These are phyloP conservation scores for Drosophila anomelani DNA, from an alignment of 2,888 invertebrate genomes.

Conservation along the genomic window DNA sequence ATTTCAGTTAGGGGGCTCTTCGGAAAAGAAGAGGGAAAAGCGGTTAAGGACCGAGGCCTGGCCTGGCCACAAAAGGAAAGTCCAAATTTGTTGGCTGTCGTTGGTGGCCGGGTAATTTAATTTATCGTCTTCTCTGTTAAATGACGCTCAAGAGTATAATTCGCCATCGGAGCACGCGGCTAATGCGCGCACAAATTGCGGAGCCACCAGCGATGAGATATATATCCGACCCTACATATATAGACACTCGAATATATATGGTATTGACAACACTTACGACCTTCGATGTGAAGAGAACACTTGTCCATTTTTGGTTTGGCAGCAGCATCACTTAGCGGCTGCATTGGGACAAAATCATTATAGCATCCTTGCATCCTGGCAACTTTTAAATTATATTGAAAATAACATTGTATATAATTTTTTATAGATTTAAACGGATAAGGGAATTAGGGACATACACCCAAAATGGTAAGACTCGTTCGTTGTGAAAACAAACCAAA, in stretches of 20 bases:
- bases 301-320: slow-evolving; percentile 6
- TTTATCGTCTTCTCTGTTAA: slow-evolving; percentile 78
- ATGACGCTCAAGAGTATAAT: slow-evolving; percentile 81
- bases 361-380: no score
- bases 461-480: not conserved
- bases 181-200: slow-evolving; percentile 79
- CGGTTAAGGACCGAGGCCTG: slow-evolving; percentile 37
- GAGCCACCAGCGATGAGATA: slow-evolving; percentile 28
- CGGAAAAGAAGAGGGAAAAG: not conserved
- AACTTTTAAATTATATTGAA: not conserved
- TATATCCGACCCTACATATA: slow-evolving; percentile 3
- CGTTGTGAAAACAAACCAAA: not conserved
- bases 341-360: slow-evolving; percentile 20
- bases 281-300: slow-evolving; percentile 2
- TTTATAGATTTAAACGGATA: not conserved
- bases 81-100: slow-evolving; percentile 74
- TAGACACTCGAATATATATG: not conserved
- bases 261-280: slow-evolving; percentile 43
- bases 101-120: slow-evolving; percentile 75
- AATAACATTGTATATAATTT: not conserved
- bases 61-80: slow-evolving; percentile 53
- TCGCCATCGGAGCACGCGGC: slow-evolving; percentile 66
- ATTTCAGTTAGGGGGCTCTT: not conserved
- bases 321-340: slow-evolving; percentile 6
- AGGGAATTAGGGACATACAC: not conserved